Evolutionary conservation across 2,113 vertebrate genomes (phyloP).

Genomic region (Corythoichthys intestinalis): DNA sequence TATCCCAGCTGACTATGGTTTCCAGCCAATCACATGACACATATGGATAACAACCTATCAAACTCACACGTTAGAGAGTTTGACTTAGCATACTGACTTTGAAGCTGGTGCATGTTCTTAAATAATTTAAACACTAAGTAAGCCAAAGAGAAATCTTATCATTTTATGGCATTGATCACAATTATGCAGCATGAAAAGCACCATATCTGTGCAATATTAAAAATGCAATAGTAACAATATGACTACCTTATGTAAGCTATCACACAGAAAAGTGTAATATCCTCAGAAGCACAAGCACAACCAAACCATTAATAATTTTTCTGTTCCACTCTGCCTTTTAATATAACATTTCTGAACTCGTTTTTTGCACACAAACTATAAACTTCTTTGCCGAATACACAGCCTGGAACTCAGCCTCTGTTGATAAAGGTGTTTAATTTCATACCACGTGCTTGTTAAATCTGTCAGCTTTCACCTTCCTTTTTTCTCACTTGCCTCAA

Average conservation of each 20-base stretch:
- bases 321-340: not conserved
- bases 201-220: not conserved
- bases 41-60: no score
- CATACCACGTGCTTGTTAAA: slow-evolving; percentile 29
- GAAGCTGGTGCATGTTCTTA: not conserved
- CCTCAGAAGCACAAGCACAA: not conserved
- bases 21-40: no score
- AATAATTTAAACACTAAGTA: slow-evolving; percentile 3
- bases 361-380: not conserved
- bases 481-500: slow-evolving; percentile 8
- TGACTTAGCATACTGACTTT: not conserved
- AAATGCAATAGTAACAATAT: not conserved
- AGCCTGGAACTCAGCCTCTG: slow-evolving; percentile 16
- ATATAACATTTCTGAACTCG: not conserved
- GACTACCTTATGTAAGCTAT: not conserved
- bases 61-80: no score
- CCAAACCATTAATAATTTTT: not conserved
- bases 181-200: not conserved
- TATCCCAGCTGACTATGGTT: no score
- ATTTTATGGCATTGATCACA: slow-evolving; percentile 4
- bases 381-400: not conserved
- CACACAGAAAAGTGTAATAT: not conserved
- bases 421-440: slow-evolving; percentile 48
- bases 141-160: not conserved
- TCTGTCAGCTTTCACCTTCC: slow-evolving; percentile 1